Conservation (phyloP, 2,113 vertebrate species). For the human (Homo sapiens) region GRCh38 chr20:6263001-6263500, state of each 20-base stretch:
- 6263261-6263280: neutral
- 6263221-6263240: neutral
- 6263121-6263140: neutral
- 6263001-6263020: neutral
- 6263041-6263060: neutral
- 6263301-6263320: neutral
- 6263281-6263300: neutral
- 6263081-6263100: neutral
- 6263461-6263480: neutral
- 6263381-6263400: neutral
- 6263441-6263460: neutral
- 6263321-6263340: neutral
- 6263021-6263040: neutral
- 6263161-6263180: neutral
- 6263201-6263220: neutral
- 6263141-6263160: neutral
- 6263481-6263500: neutral
- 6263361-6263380: neutral
- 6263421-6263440: neutral
- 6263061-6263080: neutral
- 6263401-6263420: neutral
- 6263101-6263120: neutral
- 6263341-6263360: neutral
- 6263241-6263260: neutral
- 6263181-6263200: neutral